Conservation (phyloP, 2,888 invertebrate genomes). For the Phortica magna region DNA sequence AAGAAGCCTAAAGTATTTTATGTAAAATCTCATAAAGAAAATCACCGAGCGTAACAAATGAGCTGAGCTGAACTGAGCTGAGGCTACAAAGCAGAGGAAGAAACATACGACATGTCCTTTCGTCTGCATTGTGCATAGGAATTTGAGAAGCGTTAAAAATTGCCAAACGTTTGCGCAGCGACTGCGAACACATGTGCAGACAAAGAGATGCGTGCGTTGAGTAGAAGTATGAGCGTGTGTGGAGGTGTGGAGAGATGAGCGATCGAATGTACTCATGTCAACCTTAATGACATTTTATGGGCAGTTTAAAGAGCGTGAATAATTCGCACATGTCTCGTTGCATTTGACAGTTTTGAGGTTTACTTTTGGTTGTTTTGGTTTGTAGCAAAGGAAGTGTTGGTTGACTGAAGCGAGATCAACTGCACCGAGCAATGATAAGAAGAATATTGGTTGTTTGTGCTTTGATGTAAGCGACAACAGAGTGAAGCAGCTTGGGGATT, state of each 20-base stretch:
- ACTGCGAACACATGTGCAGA: background rate
- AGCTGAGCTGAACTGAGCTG: slow-evolving; percentile 52
- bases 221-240: background rate
- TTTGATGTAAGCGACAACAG: too few relatives aligned
- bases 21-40: slow-evolving; percentile 56
- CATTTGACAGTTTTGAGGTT: slow-evolving; percentile 30
- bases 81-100: slow-evolving; percentile 39
- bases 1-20: slow-evolving; percentile 37
- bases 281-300: slow-evolving; percentile 28
- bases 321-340: slow-evolving; percentile 30
- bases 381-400: background rate
- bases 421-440: too few relatives aligned
- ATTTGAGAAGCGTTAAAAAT: slow-evolving; percentile 61
- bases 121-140: background rate
- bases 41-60: slow-evolving; percentile 67
- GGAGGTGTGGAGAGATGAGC: slow-evolving; percentile 11
- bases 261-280: slow-evolving; percentile 24
- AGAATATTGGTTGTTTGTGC: too few relatives aligned
- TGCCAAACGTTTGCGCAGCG: slow-evolving; percentile 20
- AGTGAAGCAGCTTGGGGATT: too few relatives aligned
- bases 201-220: background rate
- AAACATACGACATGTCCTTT: slow-evolving; percentile 11
- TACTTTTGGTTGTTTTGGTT: slow-evolving; percentile 6
- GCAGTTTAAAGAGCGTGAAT: slow-evolving; percentile 29
- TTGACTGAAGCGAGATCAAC: background rate